These are phyloP conservation scores for Tragelaphus buxtoni DNA, from an alignment of 2,113 vertebrate species.

Conservation along the genomic window DNA sequence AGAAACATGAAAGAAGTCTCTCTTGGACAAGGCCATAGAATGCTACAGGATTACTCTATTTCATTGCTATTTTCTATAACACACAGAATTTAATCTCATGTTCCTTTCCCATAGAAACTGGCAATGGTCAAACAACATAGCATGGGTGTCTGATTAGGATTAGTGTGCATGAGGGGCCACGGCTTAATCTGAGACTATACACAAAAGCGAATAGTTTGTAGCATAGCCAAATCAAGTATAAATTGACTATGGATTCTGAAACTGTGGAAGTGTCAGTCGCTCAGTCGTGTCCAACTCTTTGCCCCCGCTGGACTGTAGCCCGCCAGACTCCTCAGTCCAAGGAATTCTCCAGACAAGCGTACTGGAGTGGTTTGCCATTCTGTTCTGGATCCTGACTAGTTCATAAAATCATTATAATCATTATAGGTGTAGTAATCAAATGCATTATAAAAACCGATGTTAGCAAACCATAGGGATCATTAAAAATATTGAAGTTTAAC, in stretches of 20 bases:
- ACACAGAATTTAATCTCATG: neutral
- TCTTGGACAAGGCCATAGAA: neutral
- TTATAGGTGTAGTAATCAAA: neutral
- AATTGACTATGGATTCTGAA: neutral
- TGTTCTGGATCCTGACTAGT: neutral
- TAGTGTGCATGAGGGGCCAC: neutral
- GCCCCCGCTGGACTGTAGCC: neutral
- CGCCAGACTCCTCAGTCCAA: neutral
- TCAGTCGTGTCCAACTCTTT: neutral
- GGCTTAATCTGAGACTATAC: neutral
- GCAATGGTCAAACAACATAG: neutral
- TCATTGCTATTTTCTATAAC: neutral
- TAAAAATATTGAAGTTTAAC: neutral
- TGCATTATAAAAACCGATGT: neutral
- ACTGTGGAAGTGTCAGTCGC: neutral
- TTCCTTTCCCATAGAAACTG: neutral
- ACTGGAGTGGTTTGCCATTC: neutral
- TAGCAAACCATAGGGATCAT: neutral
- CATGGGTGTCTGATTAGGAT: neutral
- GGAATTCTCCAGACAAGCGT: neutral
- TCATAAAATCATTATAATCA: neutral
- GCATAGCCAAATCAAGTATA: neutral
- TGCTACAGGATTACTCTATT: neutral
- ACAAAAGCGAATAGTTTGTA: neutral
- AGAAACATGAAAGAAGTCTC: neutral